Base-by-base conservation (phyloP, 1,140 invertebrate species). In the Acromyrmex heyeri region DNA sequence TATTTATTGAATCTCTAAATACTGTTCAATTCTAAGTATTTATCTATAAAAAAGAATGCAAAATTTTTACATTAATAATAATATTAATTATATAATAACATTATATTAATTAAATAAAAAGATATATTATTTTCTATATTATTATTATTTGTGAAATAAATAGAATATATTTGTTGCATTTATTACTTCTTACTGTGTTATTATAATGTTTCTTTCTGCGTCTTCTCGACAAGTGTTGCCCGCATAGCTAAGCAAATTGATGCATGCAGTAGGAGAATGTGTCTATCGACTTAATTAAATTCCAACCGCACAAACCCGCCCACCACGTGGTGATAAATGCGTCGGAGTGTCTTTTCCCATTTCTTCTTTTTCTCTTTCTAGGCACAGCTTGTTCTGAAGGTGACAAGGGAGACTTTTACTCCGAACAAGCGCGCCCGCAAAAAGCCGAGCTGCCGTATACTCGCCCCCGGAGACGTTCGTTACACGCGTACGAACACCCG, bases 341-440 rank as follows among this genome's bases (percentile, higher is more conserved):
- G 34, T 64, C 61, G 44, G 21, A 21, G 34, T 44, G 53, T 59
- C 44, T 61, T 34, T 61, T 59, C 76, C 69, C n/a, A n/a, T 4
- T 82, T 30, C 30, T 16, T 69, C 64, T 72, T 21, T 21, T 27
- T 79, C 76, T 64, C 44, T 34, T n/a, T 61, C 27, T 30, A 34
- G 2, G 6, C 55, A 59, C 21, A 73, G 18, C 16, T 44, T 5
- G 38, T 24, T 7, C 21, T 24, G 53, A 70, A 64, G 27, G 59
- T 78, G 86, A 90, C 88, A 86, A 86, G 90, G 21, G 86, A 76
- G 8, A 81, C 69, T 75, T 90, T 87, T 77, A 64, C 65, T 82
- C 64, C 73, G 67, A 27, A 79, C 34, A 53, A 48, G 30, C 44
- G 27, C 8, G 24, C 21, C 44, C 53, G 72, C 77, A 82, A 87